phyloP scores from a whole-genome alignment of 2,888 invertebrate species.

The Ophioninae sp. region DNA sequence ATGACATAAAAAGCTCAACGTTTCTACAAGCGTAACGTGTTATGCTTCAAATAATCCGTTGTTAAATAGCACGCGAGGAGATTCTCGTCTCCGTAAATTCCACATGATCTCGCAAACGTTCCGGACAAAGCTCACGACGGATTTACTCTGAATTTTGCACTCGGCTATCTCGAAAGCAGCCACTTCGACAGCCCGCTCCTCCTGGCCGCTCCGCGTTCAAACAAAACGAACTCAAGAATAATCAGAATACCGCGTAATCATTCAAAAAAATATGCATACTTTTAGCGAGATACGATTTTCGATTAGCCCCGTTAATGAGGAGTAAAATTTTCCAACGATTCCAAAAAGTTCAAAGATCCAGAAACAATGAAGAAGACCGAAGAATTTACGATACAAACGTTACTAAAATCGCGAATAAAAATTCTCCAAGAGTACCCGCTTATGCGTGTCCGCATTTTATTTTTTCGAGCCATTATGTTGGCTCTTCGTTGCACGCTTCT shows the following conservation, averaged over 20 bases:
- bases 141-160: neutral
- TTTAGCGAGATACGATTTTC: neutral
- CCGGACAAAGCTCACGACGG: neutral
- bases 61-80: neutral
- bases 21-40: neutral
- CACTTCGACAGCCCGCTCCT: neutral
- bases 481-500: neutral
- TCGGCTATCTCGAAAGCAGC: neutral
- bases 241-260: too few relatives aligned
- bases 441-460: neutral
- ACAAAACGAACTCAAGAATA: too few relatives aligned
- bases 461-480: neutral
- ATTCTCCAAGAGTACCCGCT: neutral
- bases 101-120: neutral
- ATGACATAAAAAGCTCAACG: slow-evolving; percentile 1
- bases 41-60: slow-evolving; percentile 13
- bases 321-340: too few relatives aligned
- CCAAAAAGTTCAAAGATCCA: too few relatives aligned
- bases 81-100: neutral
- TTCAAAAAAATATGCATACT: too few relatives aligned
- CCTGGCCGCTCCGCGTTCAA: too few relatives aligned
- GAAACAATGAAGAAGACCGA: neutral
- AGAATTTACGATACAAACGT: neutral
- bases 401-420: neutral
- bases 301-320: neutral